Conservation (phyloP, 64 coral and sea anemone species). For the Catalaphyllia jardinei region DNA sequence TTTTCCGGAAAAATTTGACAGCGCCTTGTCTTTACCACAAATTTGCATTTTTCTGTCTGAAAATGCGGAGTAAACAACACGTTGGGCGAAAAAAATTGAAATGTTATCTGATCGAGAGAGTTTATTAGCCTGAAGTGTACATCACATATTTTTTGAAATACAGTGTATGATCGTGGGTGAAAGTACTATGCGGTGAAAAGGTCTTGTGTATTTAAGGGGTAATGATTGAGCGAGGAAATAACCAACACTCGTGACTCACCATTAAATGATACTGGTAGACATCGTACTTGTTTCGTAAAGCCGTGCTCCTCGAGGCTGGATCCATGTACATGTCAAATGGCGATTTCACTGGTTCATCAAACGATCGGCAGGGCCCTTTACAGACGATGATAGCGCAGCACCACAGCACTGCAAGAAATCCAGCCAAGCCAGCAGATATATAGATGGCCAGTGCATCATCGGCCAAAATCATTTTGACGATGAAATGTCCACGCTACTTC, state of each 20-base stretch:
- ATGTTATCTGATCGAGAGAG: background rate
- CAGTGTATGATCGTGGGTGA: too few species aligned
- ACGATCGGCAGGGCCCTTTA: constrained; percentile 29
- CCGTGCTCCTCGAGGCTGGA: constrained; percentile 8
- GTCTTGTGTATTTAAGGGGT: background rate
- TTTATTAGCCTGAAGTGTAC: background rate
- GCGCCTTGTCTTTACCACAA: background rate
- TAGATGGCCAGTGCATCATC: constrained; percentile 20
- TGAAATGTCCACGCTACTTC: background rate
- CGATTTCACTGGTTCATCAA: constrained; percentile 31
- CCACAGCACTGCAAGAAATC: constrained; percentile 13
- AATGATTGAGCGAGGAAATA: background rate
- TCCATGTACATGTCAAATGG: constrained; percentile 44
- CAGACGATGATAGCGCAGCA: background rate
- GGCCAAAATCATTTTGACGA: constrained; percentile 28
- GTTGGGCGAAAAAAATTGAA: background rate
- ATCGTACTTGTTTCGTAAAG: constrained; percentile 34
- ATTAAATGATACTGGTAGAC: constrained; percentile 34
- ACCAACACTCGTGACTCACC: constrained; percentile 6
- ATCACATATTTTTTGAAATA: too few species aligned
- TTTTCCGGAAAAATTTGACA: background rate
- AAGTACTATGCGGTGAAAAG: too few species aligned
- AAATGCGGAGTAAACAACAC: background rate
- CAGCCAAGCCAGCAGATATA: constrained; percentile 24
- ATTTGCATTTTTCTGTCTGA: constrained; percentile 7